Evolutionary conservation across 2,888 invertebrate genomes (phyloP).

Genomic region (Octodonta nipae): DNA sequence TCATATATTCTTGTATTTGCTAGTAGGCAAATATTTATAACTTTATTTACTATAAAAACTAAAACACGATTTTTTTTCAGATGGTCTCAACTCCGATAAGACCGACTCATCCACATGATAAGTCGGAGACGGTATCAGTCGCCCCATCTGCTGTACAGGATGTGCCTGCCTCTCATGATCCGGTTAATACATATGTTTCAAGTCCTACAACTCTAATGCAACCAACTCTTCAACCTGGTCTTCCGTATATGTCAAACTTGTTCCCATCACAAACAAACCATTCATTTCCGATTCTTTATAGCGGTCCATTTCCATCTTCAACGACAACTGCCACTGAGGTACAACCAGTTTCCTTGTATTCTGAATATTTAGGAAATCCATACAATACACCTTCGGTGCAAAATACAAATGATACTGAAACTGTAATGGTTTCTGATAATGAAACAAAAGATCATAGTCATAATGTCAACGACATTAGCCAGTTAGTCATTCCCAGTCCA

Average conservation of each 20-base stretch:
- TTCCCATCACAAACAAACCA: conserved; percentile 18
- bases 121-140: conserved; percentile 7
- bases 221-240: conserved; percentile 23
- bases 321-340: conserved; percentile 15
- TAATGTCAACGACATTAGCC: too few relatives aligned
- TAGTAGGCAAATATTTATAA: too few relatives aligned
- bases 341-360: conserved; percentile 35
- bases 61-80: too few relatives aligned
- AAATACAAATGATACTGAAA: not conserved
- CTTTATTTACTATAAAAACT: not conserved
- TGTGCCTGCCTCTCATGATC: too few relatives aligned
- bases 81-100: conserved; percentile 54
- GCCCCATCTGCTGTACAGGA: conserved; percentile 8
- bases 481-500: too few relatives aligned
- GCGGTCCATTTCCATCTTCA: conserved; percentile 17
- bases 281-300: conserved; percentile 32
- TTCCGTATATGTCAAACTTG: conserved; percentile 24
- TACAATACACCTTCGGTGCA: conserved; percentile 34
- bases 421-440: conserved; percentile 4
- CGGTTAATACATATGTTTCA: conserved; percentile 6
- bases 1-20: not conserved
- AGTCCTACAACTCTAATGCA: conserved; percentile 18
- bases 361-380: conserved; percentile 45
- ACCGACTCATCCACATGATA: conserved; percentile 18
- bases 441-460: too few relatives aligned